Conservation (phyloP, 2,888 invertebrate species). For the Cecidostiba fungosa region DNA sequence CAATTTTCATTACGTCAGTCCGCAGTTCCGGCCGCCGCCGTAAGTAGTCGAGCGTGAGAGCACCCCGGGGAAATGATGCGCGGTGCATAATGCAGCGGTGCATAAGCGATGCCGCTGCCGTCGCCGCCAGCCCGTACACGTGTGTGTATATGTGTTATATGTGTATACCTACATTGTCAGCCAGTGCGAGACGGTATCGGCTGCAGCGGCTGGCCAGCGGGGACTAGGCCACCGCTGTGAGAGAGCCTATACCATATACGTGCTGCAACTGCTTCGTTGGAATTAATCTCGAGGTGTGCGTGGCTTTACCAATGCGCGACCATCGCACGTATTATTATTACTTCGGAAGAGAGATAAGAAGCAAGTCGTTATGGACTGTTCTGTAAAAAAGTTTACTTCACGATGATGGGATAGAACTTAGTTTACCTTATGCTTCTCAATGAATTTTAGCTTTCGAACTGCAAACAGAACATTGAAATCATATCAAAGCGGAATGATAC, state of each 20-base stretch:
- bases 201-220: too few species aligned
- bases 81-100: conserved; percentile 73
- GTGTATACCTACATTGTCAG: not conserved
- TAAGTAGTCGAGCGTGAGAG: conserved; percentile 61
- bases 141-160: not conserved
- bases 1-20: conserved; percentile 61
- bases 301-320: too few species aligned
- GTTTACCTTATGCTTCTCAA: too few species aligned
- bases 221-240: too few species aligned
- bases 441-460: not conserved
- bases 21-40: conserved; percentile 11
- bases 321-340: too few species aligned
- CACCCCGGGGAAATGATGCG: conserved; percentile 74
- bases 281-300: too few species aligned
- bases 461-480: not conserved
- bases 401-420: too few species aligned
- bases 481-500: not conserved
- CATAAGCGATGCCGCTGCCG: conserved; percentile 70
- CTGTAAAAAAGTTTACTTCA: too few species aligned
- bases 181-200: not conserved
- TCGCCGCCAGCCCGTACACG: not conserved
- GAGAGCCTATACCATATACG: too few species aligned
- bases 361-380: too few species aligned
- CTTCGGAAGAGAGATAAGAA: too few species aligned
- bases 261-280: too few species aligned